Base-by-base conservation (phyloP, 1,140 invertebrate genomes). In the Oncopodura yosiiana region DNA sequence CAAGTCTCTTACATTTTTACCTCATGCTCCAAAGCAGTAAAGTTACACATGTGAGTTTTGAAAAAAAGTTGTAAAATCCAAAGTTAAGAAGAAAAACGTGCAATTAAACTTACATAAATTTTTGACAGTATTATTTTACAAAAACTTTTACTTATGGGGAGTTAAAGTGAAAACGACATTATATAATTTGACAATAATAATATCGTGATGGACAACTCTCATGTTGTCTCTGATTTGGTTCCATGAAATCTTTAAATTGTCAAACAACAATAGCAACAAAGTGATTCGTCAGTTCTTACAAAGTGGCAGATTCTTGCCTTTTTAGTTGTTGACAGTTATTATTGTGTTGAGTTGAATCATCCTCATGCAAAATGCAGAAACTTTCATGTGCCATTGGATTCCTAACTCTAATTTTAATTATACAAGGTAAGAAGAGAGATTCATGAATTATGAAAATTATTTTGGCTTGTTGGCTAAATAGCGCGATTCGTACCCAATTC, bases 391-490 rank as follows among this genome's bases (percentile, higher is more conserved):
- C 46, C 46, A 49, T 49, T 30, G 46, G 46, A 49, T 49, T 49
- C 38, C 38, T 49, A 49, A 34, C 34, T 49, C 32, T 49, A 23
- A 23, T 49, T 34, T 30, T 49, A 36, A 26, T 49, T 24, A 37
- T 49, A 26, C 46, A 49, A 49, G 46, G 46, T 49, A 49, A 14
- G n/a, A n/a, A n/a, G n/a, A n/a, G n/a, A n/a, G n/a, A n/a, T n/a
- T n/a, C n/a, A n/a, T n/a, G n/a, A n/a, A n/a, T n/a, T n/a, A n/a
- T n/a, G n/a, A n/a, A n/a, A n/a, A n/a, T n/a, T n/a, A n/a, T n/a
- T n/a, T n/a, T n/a, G n/a, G n/a, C n/a, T n/a, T n/a, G n/a, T n/a
- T n/a, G n/a, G n/a, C n/a, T n/a, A n/a, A n/a, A n/a, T n/a, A n/a
- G n/a, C n/a, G n/a, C n/a, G n/a, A n/a, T n/a, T n/a, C n/a, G n/a